Percentiles rank a stretch among this genome's conserved stretches.
Evolutionary conservation across 2,888 invertebrate species (phyloP).

Genomic region (Diplolepis rosae): DNA sequence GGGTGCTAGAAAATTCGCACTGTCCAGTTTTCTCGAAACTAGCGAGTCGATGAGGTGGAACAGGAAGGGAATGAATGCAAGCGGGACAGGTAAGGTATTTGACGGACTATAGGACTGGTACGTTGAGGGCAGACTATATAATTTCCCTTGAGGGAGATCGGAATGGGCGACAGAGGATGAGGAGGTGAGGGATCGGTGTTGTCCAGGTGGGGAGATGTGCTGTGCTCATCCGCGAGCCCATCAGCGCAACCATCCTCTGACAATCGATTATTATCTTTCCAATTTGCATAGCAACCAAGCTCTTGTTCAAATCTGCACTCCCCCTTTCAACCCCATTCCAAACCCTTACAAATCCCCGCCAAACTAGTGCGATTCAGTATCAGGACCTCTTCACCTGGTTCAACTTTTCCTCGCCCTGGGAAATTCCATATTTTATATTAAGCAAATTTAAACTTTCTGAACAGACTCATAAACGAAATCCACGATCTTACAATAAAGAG

Average conservation of each 20-base stretch:
- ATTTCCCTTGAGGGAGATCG: constrained; percentile 74
- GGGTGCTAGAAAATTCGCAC: constrained; percentile 47
- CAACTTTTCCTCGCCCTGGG: constrained; percentile 30
- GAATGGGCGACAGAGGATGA: constrained; percentile 58
- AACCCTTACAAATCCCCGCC: constrained; percentile 63
- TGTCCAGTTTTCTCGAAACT: constrained; percentile 30
- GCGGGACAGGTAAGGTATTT: constrained; percentile 67
- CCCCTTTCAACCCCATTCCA: constrained; percentile 59
- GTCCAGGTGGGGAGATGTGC: constrained; percentile 62
- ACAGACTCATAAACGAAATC: background rate
- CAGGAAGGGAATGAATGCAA: constrained; percentile 56
- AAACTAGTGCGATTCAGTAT: constrained; percentile 34
- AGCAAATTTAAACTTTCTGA: constrained; percentile 26
- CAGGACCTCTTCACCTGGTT: constrained; percentile 29
- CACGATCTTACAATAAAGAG: background rate
- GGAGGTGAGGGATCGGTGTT: constrained; percentile 55
- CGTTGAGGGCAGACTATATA: constrained; percentile 68
- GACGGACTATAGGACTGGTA: constrained; percentile 60
- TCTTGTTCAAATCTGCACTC: constrained; percentile 66
- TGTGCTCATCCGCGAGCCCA: constrained; percentile 67
- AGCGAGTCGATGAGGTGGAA: constrained; percentile 37
- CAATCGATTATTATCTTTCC: constrained; percentile 74
- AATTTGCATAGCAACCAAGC: constrained; percentile 71
- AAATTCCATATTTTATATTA: constrained; percentile 14
- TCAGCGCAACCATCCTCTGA: constrained; percentile 68